phyloP scores from a whole-genome alignment of 1,140 invertebrate species.

The Zelostemma sp. region DNA sequence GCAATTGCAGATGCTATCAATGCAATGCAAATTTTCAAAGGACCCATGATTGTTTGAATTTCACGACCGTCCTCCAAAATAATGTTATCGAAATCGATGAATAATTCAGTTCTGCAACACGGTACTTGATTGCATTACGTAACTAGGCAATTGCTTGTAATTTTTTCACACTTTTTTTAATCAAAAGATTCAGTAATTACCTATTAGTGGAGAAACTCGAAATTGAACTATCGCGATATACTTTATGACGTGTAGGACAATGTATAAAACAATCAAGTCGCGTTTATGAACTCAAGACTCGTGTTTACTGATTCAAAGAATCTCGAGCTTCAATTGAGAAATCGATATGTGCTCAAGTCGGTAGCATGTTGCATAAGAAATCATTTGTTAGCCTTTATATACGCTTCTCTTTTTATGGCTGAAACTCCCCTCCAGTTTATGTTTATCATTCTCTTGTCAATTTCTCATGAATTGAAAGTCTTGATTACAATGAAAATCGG shows the following conservation, averaged over 20 bases:
- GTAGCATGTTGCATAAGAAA: not conserved
- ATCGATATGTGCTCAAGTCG: slow-evolving; percentile 13
- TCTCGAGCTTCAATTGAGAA: not conserved
- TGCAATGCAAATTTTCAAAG: slow-evolving; percentile 4
- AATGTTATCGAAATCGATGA: not conserved
- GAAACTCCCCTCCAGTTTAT: slow-evolving; percentile 18
- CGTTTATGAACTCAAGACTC: too few relatives aligned
- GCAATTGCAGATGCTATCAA: not conserved
- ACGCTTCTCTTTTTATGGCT: not conserved
- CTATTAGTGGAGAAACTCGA: too few relatives aligned
- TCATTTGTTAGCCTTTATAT: slow-evolving; percentile 28
- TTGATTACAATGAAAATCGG: slow-evolving; percentile 31
- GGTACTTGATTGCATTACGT: not conserved
- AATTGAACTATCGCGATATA: too few relatives aligned
- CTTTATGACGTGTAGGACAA: too few relatives aligned
- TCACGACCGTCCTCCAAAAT: too few relatives aligned
- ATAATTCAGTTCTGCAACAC: not conserved
- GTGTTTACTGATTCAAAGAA: too few relatives aligned
- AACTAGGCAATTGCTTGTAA: not conserved
- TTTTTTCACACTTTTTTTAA: not conserved
- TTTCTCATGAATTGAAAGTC: slow-evolving; percentile 35
- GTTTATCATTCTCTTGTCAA: not conserved
- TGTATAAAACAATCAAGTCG: too few relatives aligned
- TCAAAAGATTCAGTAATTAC: not conserved
- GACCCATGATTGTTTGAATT: slow-evolving; percentile 16